A percentile compares a stretch with the other conserved stretches of the same genome.
These are phyloP conservation scores for Mustela lutreola DNA, from an alignment of 2,113 vertebrate genomes.

Conservation along the genomic window DNA sequence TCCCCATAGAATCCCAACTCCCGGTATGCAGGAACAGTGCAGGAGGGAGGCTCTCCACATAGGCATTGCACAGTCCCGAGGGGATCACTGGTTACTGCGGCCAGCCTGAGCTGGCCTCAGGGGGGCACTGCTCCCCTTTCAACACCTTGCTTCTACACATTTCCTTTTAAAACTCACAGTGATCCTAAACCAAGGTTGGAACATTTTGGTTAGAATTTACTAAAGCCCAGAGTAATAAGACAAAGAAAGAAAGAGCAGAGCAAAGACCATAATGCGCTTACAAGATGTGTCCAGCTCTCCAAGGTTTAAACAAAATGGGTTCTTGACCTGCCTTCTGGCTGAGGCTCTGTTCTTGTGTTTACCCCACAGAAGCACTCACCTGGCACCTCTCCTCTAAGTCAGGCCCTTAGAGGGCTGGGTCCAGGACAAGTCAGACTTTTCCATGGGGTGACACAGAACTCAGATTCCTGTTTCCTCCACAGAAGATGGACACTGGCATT, in stretches of 20 bases:
- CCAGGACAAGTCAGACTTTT: neutral
- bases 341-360: neutral
- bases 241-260: neutral
- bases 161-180: neutral
- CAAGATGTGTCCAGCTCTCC: neutral
- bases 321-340: neutral
- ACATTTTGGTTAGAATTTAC: neutral
- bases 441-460: neutral
- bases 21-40: neutral
- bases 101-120: neutral
- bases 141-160: neutral
- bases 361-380: neutral
- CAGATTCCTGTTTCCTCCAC: neutral
- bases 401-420: neutral
- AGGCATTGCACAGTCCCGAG: neutral
- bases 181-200: neutral
- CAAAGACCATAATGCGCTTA: neutral
- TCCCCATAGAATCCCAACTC: neutral
- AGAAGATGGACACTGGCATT: neutral
- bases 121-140: slow-evolving; percentile 23
- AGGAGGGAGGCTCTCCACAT: neutral
- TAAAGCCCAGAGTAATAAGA: neutral
- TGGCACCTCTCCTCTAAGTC: neutral
- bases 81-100: neutral
- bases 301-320: neutral